Evolutionary conservation across 2,797 vertebrate species (phyloP), one percentile per base, ranked within the genome.

Genomic region (Sternotherus odoratus): DNA sequence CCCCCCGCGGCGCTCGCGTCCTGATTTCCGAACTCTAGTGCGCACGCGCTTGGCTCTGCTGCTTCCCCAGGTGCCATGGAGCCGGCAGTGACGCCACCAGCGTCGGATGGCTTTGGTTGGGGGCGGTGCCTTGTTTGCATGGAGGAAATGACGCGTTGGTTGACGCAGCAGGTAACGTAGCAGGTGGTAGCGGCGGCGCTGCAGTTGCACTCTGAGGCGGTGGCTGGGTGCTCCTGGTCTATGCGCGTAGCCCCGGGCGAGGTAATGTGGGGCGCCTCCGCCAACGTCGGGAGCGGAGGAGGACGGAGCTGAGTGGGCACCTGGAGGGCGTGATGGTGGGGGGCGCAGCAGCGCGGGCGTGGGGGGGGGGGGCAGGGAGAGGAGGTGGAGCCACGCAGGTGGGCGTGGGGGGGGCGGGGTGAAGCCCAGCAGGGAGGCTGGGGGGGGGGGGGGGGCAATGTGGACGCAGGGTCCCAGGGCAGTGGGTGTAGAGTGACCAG

Each of bases 131-230:
- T 69, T 21, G n/a, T 11, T 23, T 6, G n/a, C 63, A 77, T 80
- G 77, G 81, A 66, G 90, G 90, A 84, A 91, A 24, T 91, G 90
- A 91, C 82, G 90, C 36, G 13, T 23, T 36, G 21, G n/a, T n/a
- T 66, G 33, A 66, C 63, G 63, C 11, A 39, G n/a, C n/a, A 36
- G 60, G 63, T 66, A 36, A 66, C 63, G 63, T 23, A 39, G n/a
- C n/a, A 23, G 60, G 60, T 39, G 63, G 17, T 10, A n/a, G 60
- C 13, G 57, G 57, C 57, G 7, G 30, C 3, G 57, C 33, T 36
- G n/a, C 9, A 39, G 63, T 2, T 33, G 60, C 60, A 17, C 15
- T 16, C 60, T n/a, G 16, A 36, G 60, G 33, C 8, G 57, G 30
- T n/a, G n/a, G 33, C 17, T 16, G 21, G 33, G 16, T 5, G 63